Evolutionary conservation across 2,888 invertebrate species (phyloP), one percentile per base, ranked within the genome.

Genomic region (Mechanitis messenoides): DNA sequence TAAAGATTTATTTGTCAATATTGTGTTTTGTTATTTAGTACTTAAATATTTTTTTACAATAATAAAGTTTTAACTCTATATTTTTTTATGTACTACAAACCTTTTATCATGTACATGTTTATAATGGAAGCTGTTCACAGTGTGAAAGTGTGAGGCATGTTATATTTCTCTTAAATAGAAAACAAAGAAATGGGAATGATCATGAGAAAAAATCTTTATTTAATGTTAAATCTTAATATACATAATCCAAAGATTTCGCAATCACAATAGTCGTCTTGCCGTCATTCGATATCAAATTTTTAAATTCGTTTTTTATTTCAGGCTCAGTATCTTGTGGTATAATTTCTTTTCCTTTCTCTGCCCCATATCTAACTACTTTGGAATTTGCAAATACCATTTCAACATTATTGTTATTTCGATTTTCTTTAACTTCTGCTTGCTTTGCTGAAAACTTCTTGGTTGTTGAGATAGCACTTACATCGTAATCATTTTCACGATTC

Each of bases 331-430:
- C 54, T 12, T 28, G 33, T 28, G 12, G 31, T 38, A 56, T 20
- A 46, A 35, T 42, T 31, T 55, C 53, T 3, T 38, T 31, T 55
- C 53, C 55, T 20, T 58, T 38, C 53, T 68, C 62, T n/a, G 72
- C 74, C 9, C 79, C 78, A 65, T 87, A 88, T 61, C 77, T 85
- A 0, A 71, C 78, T 3, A 89, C 86, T 74, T 81, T 89, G 0
- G 88, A 85, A 54, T 73, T 77, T 1, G 83, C 86, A 60, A 68
- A 83, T 0, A 83, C 74, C 2, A 87, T 89, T 75, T 88, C 87
- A 9, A 74, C 68, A 11, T 68, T 53, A 54, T 68, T 68, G 57
- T 67, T 56, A 42, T 47, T 20, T 59, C 53, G 28, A 58, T 54
- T 47, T 58, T 33, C 56, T 70, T 66, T n/a, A 55, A 53, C 7